A percentile compares a stretch with the other conserved stretches of the same genome.
Evolutionary conservation across 2,113 vertebrate species (phyloP).

Genomic region (Agapornis roseicollis): DNA sequence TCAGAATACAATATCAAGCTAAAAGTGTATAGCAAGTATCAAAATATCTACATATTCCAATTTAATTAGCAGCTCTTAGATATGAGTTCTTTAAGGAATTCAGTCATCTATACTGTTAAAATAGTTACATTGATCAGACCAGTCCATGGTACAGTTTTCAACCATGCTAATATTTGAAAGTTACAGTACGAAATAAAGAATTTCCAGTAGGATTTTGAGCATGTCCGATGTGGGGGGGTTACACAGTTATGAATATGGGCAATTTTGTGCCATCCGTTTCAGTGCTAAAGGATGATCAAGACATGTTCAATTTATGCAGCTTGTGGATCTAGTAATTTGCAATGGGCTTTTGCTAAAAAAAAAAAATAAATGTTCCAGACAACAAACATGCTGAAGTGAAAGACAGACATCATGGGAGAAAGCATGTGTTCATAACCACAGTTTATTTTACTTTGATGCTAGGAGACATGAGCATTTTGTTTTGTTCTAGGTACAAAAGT

Average conservation of each 20-base stretch:
- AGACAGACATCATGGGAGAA: background rate
- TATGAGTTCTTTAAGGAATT: background rate
- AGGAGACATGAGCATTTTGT: background rate
- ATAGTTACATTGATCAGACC: background rate
- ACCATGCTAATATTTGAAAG: background rate
- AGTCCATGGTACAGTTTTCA: background rate
- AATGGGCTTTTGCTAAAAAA: background rate
- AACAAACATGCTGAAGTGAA: background rate
- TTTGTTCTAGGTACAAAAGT: background rate
- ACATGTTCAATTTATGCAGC: background rate
- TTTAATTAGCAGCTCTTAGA: background rate
- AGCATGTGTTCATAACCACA: background rate
- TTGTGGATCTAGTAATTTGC: background rate
- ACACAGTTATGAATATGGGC: background rate
- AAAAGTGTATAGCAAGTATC: background rate
- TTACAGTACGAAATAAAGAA: background rate
- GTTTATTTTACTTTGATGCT: background rate
- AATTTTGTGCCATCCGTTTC: background rate
- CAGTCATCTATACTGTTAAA: background rate
- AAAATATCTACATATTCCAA: background rate
- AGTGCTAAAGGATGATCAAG: background rate
- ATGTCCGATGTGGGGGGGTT: background rate
- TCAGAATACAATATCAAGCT: background rate
- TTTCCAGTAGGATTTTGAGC: background rate
- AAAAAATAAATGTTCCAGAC: background rate